Evolutionary conservation across 2,888 invertebrate species (phyloP).

Genomic region (Platypus cylindrus): DNA sequence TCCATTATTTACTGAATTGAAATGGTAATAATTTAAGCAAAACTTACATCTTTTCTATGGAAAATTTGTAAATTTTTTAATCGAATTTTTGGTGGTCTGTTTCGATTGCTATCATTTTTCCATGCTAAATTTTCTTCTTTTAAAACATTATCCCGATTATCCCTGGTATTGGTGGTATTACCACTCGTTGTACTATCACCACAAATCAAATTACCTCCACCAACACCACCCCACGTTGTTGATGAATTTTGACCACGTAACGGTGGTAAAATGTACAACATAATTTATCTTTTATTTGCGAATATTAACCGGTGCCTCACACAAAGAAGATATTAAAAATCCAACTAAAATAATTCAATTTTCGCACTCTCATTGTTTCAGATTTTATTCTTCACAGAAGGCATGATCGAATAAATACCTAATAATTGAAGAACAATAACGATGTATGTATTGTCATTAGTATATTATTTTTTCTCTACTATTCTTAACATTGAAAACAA

Average conservation of each 20-base stretch:
- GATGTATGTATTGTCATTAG: too few relatives aligned
- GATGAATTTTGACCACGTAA: conserved; percentile 38
- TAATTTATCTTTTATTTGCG: too few relatives aligned
- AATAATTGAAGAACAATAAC: too few relatives aligned
- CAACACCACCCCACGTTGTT: conserved; percentile 39
- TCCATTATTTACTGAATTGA: too few relatives aligned
- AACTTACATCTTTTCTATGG: conserved; percentile 17
- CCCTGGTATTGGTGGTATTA: conserved; percentile 13
- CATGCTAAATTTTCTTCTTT: conserved; percentile 5
- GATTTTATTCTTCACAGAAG: background rate
- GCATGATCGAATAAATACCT: too few relatives aligned
- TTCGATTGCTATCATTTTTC: conserved; percentile 15
- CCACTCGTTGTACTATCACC: too few relatives aligned
- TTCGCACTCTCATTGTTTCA: conserved; percentile 6
- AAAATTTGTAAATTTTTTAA: conserved; percentile 20
- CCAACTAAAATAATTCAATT: too few relatives aligned
- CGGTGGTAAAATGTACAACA: conserved; percentile 41
- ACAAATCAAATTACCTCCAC: conserved; percentile 37
- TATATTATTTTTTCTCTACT: too few relatives aligned
- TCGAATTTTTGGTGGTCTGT: conserved; percentile 20
- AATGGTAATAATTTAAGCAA: too few relatives aligned
- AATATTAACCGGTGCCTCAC: too few relatives aligned
- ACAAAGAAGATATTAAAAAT: too few relatives aligned
- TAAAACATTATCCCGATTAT: conserved; percentile 14
- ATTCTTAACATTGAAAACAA: too few relatives aligned